phyloP scores from a whole-genome alignment of 2,888 invertebrate genomes.

The Xestia rhomboidea region DNA sequence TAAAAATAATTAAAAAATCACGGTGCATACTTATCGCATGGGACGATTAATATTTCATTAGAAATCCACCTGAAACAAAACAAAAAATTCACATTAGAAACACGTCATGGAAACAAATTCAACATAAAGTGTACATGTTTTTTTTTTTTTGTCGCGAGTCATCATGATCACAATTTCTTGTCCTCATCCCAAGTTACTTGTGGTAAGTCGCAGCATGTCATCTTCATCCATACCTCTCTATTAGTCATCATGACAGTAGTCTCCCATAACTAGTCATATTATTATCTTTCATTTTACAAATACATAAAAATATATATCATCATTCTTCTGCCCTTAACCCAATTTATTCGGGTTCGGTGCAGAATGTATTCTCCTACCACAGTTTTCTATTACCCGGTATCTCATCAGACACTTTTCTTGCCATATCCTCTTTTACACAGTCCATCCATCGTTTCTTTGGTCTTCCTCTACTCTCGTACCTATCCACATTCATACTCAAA shows the following conservation, averaged over 20 bases:
- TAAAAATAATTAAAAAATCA: slow-evolving; percentile 59
- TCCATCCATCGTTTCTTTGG: too few relatives aligned
- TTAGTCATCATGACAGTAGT: not conserved
- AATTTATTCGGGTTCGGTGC: too few relatives aligned
- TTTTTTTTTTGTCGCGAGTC: not conserved
- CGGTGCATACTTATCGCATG: slow-evolving; percentile 80
- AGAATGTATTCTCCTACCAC: too few relatives aligned
- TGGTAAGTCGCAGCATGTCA: not conserved
- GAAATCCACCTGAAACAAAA: slow-evolving; percentile 87
- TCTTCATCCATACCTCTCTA: not conserved
- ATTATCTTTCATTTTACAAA: not conserved
- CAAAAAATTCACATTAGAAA: slow-evolving; percentile 61
- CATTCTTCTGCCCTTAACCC: too few relatives aligned
- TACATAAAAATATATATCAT: not conserved
- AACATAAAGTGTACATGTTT: too few relatives aligned
- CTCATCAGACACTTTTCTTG: too few relatives aligned
- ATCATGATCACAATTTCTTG: not conserved
- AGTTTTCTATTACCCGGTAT: too few relatives aligned
- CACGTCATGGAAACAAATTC: not conserved
- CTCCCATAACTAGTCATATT: too few relatives aligned
- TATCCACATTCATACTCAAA: too few relatives aligned
- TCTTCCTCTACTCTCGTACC: too few relatives aligned
- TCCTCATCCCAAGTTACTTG: not conserved
- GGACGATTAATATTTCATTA: slow-evolving; percentile 75
- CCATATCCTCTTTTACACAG: too few relatives aligned